Conservation (phyloP, 2,888 invertebrate genomes). For the Rhagonycha fulva region DNA sequence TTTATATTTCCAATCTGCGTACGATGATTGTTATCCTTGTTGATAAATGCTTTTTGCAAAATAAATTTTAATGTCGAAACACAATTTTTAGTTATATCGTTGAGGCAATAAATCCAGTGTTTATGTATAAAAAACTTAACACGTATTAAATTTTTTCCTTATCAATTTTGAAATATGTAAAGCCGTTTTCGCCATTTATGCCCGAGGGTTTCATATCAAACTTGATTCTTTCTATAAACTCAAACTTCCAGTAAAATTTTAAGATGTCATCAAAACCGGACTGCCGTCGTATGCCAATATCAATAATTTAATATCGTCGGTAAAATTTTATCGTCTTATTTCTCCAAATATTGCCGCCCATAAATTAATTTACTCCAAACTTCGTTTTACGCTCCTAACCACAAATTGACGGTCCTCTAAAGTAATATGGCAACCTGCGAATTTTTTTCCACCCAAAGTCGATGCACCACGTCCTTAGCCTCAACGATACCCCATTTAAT, state of each 20-base stretch:
- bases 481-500: neutral
- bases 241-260: neutral
- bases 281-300: neutral
- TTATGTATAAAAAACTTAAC: neutral
- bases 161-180: neutral
- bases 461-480: neutral
- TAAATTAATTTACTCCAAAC: neutral
- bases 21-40: neutral
- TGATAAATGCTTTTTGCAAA: constrained; percentile 1
- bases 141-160: neutral
- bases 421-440: neutral
- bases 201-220: neutral
- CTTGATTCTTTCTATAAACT: neutral
- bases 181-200: neutral
- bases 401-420: no score
- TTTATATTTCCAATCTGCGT: neutral
- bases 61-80: neutral
- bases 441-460: neutral
- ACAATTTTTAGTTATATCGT: neutral
- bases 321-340: neutral
- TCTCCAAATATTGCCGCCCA: neutral
- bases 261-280: neutral
- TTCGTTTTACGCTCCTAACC: neutral
- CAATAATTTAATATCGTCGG: neutral
- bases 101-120: neutral